Evolutionary conservation across 2,888 invertebrate species (phyloP), one percentile per base, ranked within the genome.

Genomic region (Erpobdella octoculata): DNA sequence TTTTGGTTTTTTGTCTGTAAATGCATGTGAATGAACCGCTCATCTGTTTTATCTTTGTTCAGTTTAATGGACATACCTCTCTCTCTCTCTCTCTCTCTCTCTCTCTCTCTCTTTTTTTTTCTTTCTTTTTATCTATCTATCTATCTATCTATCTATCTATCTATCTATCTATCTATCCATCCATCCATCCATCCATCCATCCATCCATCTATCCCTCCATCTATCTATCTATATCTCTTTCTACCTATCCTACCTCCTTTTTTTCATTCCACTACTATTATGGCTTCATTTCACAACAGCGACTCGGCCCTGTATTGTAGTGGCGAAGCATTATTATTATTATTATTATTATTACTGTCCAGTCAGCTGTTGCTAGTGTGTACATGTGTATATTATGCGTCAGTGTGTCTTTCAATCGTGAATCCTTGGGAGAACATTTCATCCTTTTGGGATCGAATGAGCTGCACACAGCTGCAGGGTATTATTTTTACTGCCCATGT

Each of bases 181-280:
- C 46, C 15, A 41, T 41, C 46, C 15, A n/a, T 41, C 46, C 15
- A n/a, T 41, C 46, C 36, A 6, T 64, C 36, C 21, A 25, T 31
- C 25, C 12, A 33, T 62, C 62, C 74, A 75, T 72, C 46, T 41
- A 12, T n/a, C 46, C 15, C 46, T 41, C 46, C 15, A 12, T 41
- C n/a, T n/a, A n/a, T n/a, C n/a, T n/a, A n/a, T n/a, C n/a, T n/a
- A n/a, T n/a, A n/a, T n/a, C n/a, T n/a, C n/a, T n/a, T n/a, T n/a
- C n/a, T n/a, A n/a, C n/a, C n/a, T n/a, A n/a, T n/a, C n/a, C n/a
- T n/a, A n/a, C 46, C 15, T 12, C 12, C 15, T 15, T 41, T 41
- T 41, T 15, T 41, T 41, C 46, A 41, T 41, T 41, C 46, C 12
- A 41, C 15, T 41, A n/a, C n/a, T 41, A n/a, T 41, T 41, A 15